Base-by-base conservation (phyloP, 2,888 invertebrate species). In the Trissoscelio sp. region DNA sequence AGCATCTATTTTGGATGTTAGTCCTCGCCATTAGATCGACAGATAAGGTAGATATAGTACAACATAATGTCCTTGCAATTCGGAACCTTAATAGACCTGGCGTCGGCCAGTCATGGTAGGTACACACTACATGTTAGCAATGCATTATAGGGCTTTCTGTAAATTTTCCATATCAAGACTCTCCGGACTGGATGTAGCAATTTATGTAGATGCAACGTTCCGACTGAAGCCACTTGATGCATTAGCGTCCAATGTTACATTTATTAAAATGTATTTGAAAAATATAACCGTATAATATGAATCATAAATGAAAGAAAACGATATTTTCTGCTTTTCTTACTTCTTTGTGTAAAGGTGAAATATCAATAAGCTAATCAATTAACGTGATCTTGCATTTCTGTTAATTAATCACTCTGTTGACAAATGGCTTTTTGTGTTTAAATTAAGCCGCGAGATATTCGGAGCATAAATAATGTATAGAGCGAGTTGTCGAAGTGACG, bases 11-110 rank as follows among this genome's bases (percentile, higher is more conserved):
- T 87, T 87, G 86, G 84, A 87, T 86, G 86, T 83, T 85, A 86
- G 85, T 84, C 84, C 84, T 82, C 81, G 83, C 87, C 85, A 87
- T 87, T 88, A 87, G 88, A 87, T 87, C 85, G 81, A 80, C 84
- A 83, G 88, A 88, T 88, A 87, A 87, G 86, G 84, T 81, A 87
- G 87, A 88, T 87, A 85, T 87, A 88, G 85, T 87, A 82, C 83
- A 81, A 85, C 84, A 85, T 87, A 87, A 88, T 87, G 88, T 86
- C 81, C 86, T 79, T 82, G 83, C 84, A 86, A 87, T 86, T 81
- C 84, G 82, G 60, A 84, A 73, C 85, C 85, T 86, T 86, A 87
- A 87, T 88, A 87, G 86, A 82, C 72, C 72, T 55, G 37, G 66
- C 57, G 57, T 64, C 51, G 22, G 51, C 58, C 51, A 42, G 73